Conservation (phyloP, 2,797 vertebrate species). For the Pteronotus mesoamericanus region DNA sequence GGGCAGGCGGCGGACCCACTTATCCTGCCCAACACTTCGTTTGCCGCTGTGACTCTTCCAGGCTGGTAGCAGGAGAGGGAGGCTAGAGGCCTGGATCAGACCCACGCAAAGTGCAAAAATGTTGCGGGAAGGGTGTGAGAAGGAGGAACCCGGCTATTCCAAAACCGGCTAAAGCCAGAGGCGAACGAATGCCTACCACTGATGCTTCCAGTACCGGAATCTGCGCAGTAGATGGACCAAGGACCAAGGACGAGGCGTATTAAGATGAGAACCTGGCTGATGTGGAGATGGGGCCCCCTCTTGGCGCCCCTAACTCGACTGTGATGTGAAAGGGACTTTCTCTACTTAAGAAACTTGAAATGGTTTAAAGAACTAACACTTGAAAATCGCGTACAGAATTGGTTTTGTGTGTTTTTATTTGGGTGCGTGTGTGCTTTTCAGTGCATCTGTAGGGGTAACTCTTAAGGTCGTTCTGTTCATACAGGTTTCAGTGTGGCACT, state of each 20-base stretch:
- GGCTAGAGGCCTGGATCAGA: constrained; percentile 49
- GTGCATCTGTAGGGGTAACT: background rate
- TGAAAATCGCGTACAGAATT: background rate
- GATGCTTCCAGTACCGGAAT: background rate
- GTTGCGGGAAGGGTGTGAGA: background rate
- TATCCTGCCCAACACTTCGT: background rate
- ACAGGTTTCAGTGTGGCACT: constrained; percentile 34
- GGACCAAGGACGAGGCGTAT: background rate
- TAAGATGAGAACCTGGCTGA: background rate
- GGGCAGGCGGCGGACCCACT: background rate
- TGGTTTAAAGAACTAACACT: background rate
- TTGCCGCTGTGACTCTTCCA: background rate
- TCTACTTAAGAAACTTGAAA: constrained; percentile 9
- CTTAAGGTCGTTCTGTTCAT: background rate
- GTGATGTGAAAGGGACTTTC: background rate
- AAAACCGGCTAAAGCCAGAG: background rate
- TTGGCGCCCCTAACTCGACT: background rate
- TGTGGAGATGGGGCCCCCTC: constrained; percentile 2
- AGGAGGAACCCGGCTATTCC: background rate
- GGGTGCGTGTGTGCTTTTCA: background rate
- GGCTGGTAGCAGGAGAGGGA: background rate
- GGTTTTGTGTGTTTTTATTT: background rate
- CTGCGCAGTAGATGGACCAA: background rate
- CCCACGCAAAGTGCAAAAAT: constrained; percentile 47
- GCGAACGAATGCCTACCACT: background rate